Conservation (phyloP, 2,113 vertebrate species). For the Cranoglanis bouderius region DNA sequence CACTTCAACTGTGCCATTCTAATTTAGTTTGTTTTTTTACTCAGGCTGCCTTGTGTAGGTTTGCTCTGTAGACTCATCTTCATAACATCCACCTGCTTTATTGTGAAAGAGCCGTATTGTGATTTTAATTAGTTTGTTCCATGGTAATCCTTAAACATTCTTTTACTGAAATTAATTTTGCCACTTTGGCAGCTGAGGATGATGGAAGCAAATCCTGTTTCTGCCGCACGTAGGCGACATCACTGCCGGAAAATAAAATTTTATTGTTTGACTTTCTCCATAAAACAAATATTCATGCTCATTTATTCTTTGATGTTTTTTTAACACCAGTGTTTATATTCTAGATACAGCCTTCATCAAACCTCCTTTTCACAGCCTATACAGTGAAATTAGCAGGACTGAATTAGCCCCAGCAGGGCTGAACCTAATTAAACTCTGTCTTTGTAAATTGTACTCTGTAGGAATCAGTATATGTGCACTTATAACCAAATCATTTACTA, state of each 20-base stretch:
- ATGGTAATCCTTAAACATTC: conserved; percentile 56
- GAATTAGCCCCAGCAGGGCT: conserved; percentile 17
- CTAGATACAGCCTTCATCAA: conserved; percentile 31
- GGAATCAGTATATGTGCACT: conserved; percentile 10
- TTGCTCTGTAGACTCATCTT: conserved; percentile 39
- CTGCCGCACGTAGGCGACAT: conserved; percentile 1
- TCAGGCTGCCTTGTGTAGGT: conserved; percentile 26
- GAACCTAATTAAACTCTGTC: conserved; percentile 38
- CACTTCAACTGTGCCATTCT: conserved; percentile 36
- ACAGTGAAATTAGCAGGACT: conserved; percentile 45
- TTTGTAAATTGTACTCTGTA: conserved; percentile 27
- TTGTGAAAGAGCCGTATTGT: conserved; percentile 48
- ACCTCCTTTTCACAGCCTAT: conserved; percentile 10
- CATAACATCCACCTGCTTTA: conserved; percentile 57
- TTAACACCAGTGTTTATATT: conserved; percentile 18
- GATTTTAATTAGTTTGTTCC: conserved; percentile 57
- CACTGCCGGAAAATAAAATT: conserved; percentile 26
- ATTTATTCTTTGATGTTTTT: conserved; percentile 8
- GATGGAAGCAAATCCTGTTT: conserved; percentile 35
- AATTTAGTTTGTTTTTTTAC: conserved; percentile 39
- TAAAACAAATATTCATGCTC: conserved; percentile 22
- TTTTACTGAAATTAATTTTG: conserved; percentile 59
- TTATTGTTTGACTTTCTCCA: conserved; percentile 15
- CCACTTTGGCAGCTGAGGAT: conserved; percentile 50
- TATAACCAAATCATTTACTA: neutral